Evolutionary conservation across 1,140 invertebrate genomes (phyloP).

Genomic region (Polyergus mexicanus): DNA sequence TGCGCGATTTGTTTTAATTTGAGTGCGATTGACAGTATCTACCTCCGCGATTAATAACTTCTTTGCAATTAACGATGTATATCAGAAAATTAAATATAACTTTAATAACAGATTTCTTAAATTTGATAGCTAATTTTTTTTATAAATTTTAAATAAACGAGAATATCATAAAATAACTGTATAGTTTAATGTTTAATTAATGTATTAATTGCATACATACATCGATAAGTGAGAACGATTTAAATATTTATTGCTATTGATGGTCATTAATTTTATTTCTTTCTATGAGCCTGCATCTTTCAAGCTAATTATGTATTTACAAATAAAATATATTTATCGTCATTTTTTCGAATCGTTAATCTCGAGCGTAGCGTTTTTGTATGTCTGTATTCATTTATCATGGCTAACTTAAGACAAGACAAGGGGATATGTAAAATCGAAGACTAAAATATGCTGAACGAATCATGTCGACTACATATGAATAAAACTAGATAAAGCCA

Average conservation of each 20-base stretch:
- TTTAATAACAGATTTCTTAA: too few relatives aligned
- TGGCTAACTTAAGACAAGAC: neutral
- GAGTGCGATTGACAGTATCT: neutral
- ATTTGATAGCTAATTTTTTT: neutral
- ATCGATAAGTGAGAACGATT: neutral
- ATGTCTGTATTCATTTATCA: neutral
- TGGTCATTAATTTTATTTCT: conserved; percentile 7
- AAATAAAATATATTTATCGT: neutral
- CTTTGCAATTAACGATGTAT: neutral
- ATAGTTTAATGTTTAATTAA: neutral
- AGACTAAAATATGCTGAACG: neutral
- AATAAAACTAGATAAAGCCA: conserved; percentile 68
- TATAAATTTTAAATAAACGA: neutral
- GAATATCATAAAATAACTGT: neutral
- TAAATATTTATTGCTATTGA: neutral
- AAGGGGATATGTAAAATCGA: neutral
- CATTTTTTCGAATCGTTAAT: neutral
- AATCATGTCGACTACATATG: conserved; percentile 54
- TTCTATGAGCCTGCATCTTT: neutral
- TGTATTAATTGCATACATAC: conserved; percentile 18
- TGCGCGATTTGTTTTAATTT: conserved; percentile 8
- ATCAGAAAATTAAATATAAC: neutral
- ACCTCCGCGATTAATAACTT: conserved; percentile 59
- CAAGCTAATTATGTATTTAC: neutral
- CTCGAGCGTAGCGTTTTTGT: neutral